phyloP scores from a whole-genome alignment of 53 echinoderm and acorn worm species.

The Antedon mediterranea region DNA sequence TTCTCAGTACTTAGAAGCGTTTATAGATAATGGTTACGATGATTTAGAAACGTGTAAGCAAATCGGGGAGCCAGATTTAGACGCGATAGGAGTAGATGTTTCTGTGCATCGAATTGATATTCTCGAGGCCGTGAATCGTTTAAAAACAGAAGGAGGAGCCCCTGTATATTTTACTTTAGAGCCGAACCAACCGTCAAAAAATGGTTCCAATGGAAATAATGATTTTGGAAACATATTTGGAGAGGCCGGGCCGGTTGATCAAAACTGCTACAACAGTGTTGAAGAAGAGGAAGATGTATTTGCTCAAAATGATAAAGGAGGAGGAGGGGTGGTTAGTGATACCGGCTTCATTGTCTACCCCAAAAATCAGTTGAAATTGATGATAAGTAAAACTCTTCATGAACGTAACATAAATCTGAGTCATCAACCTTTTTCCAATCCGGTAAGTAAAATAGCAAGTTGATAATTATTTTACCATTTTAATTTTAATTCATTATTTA shows the following conservation, averaged over 20 bases:
- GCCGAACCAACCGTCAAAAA: slow-evolving; percentile 33
- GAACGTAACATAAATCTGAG: background rate
- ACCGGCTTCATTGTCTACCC: background rate
- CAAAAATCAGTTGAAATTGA: background rate
- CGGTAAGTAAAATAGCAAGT: too few species aligned
- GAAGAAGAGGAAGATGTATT: background rate
- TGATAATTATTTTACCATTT: too few species aligned
- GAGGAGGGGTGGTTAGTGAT: too few species aligned
- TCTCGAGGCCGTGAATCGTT: slow-evolving; percentile 65
- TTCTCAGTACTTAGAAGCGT: slow-evolving; percentile 45
- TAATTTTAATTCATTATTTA: too few species aligned
- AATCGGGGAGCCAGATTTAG: slow-evolving; percentile 90
- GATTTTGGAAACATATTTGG: background rate
- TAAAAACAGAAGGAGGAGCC: slow-evolving; percentile 89
- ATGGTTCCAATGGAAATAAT: slow-evolving; percentile 2
- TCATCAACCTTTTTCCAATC: background rate
- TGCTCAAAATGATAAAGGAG: background rate
- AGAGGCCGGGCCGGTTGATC: background rate
- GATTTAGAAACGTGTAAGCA: slow-evolving; percentile 98
- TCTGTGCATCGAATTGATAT: slow-evolving; percentile 65
- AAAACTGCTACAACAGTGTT: background rate
- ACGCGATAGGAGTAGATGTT: slow-evolving; percentile 78
- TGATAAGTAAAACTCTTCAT: background rate
- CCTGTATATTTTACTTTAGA: slow-evolving; percentile 89
- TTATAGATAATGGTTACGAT: slow-evolving; percentile 94